Evolutionary conservation across 2,113 vertebrate species (phyloP), one percentile per base, ranked within the genome.

Genomic region (Corythornis madagascariensis): DNA sequence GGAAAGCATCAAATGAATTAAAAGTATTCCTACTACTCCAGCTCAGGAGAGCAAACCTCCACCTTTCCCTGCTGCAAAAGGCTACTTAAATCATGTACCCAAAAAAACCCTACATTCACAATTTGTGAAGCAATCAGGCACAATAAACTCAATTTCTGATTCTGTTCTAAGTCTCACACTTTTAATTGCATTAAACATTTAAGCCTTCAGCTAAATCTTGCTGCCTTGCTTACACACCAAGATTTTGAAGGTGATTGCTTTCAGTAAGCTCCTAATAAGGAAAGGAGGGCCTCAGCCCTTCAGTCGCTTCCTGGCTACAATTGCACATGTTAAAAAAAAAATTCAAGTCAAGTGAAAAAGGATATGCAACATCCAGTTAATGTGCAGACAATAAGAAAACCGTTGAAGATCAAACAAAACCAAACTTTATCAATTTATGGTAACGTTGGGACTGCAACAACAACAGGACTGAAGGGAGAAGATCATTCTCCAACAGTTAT

Each of bases 41-140:
- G 12, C n/a, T 69, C 52, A 35, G 26, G 5, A 79, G 8, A 70
- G 16, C 35, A 69, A 83, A 64, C 0, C 0, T 21, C 11, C 1
- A 8, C 29, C 52, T 22, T 31, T 33, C 4, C 13, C 31, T 13
- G 45, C 19, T 6, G 12, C n/a, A 75, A 91, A 87, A 84, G 5
- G 16, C 35, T 45, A 48, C 19, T 75, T 53, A 35, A 69, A 40
- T 10, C 33, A 38, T 0, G 2, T 8, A 61, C 10, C n/a, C 69
- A 35, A 52, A 18, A 52, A 26, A 1, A 0, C 4, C 20, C 20
- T 21, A 31, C 8, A 11, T 28, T 47, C 26, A 56, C 9, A 45
- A 16, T 69, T 67, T 69, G 60, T 74, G 56, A 77, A 92, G 88
- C 29, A 47, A 82, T 5, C 33, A 77, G 29, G 29, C 48, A 48